phyloP scores from a whole-genome alignment of 1,140 invertebrate species.

The Sogatella furcifera region DNA sequence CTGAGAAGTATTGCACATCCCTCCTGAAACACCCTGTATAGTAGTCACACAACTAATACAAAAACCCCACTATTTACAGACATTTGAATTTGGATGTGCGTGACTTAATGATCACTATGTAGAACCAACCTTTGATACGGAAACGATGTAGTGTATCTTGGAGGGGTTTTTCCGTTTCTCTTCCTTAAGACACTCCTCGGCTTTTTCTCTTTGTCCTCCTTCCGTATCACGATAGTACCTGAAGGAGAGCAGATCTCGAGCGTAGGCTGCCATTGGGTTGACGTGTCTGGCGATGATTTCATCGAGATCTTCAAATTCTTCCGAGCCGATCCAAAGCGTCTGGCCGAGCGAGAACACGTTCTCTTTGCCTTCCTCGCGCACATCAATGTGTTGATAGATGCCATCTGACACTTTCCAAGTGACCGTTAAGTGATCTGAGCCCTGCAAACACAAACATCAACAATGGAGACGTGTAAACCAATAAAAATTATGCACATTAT shows the following conservation, averaged over 20 bases:
- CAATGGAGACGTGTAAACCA: too few species aligned
- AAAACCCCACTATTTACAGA: too few species aligned
- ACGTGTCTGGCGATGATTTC: conserved; percentile 96
- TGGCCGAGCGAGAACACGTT: conserved; percentile 92
- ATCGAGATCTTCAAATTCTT: conserved; percentile 96
- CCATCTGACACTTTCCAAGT: conserved; percentile 96
- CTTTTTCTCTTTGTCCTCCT: conserved; percentile 65
- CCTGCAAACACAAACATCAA: too few species aligned
- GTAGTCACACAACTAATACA: too few species aligned
- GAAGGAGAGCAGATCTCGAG: conserved; percentile 81
- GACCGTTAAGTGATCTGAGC: conserved; percentile 88
- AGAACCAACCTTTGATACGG: conserved; percentile 52
- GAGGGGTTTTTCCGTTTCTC: conserved; percentile 76
- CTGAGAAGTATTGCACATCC: too few species aligned
- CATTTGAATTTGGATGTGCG: too few species aligned
- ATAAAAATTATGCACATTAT: too few species aligned
- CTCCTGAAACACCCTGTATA: too few species aligned
- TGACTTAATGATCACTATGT: too few species aligned
- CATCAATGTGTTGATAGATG: conserved; percentile 92
- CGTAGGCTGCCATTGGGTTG: conserved; percentile 89
- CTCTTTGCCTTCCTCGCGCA: conserved; percentile 91
- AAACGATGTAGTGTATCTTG: conserved; percentile 87
- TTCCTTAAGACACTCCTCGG: conserved; percentile 76
- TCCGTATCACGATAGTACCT: conserved; percentile 76
- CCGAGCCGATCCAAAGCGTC: conserved; percentile 74